Conservation (phyloP, 1,140 invertebrate species). For the Planococcus citri region DNA sequence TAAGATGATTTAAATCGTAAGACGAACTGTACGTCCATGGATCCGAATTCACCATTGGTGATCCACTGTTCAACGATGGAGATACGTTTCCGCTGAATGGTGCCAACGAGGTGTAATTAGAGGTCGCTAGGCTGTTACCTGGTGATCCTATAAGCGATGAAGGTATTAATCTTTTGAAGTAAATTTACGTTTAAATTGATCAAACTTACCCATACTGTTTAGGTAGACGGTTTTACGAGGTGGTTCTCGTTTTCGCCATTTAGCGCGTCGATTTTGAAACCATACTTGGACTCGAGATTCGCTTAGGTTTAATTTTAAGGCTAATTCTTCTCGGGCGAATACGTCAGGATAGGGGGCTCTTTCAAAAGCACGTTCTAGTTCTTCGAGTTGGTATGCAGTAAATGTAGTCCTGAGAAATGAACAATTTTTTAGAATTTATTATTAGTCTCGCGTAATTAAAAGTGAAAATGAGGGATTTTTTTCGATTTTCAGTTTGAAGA, state of each 20-base stretch:
- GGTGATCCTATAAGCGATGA: constrained; percentile 23
- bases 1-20: constrained; percentile 55
- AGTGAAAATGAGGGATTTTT: constrained; percentile 10
- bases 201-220: constrained; percentile 38
- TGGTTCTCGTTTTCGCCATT: constrained; percentile 96
- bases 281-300: constrained; percentile 90
- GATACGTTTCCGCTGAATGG: constrained; percentile 45
- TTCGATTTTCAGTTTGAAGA: not conserved
- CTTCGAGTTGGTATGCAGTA: constrained; percentile 88
- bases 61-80: constrained; percentile 40
- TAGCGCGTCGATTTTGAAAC: constrained; percentile 90
- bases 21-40: constrained; percentile 57
- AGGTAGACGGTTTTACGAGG: constrained; percentile 81
- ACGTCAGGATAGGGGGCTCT: constrained; percentile 93
- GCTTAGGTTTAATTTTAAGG: constrained; percentile 74
- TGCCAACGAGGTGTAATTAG: constrained; percentile 44
- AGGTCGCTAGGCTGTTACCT: constrained; percentile 28
- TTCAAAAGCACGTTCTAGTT: constrained; percentile 86
- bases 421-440: not conserved
- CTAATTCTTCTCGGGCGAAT: constrained; percentile 86
- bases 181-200: not conserved
- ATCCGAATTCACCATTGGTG: constrained; percentile 36
- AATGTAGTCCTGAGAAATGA: constrained; percentile 73
- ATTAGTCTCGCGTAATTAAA: not conserved
- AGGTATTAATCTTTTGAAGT: not conserved